Percentiles rank a stretch among this genome's conserved stretches.
Evolutionary conservation across 1,140 invertebrate genomes (phyloP).

Genomic region (Chironomus tepperi): DNA sequence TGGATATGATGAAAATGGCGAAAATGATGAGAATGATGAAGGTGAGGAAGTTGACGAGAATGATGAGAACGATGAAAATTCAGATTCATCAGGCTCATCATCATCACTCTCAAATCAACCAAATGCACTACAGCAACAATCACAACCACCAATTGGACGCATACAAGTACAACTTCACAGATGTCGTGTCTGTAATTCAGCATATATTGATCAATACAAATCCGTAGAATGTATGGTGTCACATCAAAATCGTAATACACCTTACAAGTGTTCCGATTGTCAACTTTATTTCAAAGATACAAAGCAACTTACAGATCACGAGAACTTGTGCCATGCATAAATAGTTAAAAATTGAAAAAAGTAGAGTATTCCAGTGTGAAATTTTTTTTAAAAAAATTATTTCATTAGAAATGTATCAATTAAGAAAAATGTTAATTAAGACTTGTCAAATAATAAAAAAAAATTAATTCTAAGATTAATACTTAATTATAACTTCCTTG

Average conservation of each 20-base stretch:
- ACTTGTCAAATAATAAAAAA: not conserved
- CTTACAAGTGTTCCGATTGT: slow-evolving; percentile 26
- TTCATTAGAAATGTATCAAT: not conserved
- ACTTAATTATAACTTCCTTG: not conserved
- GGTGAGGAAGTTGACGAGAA: slow-evolving; percentile 24
- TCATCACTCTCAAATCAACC: slow-evolving; percentile 30
- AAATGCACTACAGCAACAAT: not conserved
- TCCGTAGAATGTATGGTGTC: slow-evolving; percentile 14
- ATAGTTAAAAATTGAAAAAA: not conserved
- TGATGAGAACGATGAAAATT: slow-evolving; percentile 25
- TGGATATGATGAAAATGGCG: slow-evolving; percentile 20
- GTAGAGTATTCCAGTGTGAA: not conserved
- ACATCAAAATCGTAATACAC: slow-evolving; percentile 17
- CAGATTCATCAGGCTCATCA: slow-evolving; percentile 31
- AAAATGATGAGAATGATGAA: slow-evolving; percentile 24
- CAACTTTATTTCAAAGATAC: slow-evolving; percentile 24
- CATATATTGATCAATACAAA: slow-evolving; percentile 2
- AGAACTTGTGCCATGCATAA: slow-evolving; percentile 26
- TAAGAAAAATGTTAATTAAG: slow-evolving; percentile 13
- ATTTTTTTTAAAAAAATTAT: not conserved
- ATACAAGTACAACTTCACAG: slow-evolving; percentile 23
- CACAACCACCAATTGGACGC: not conserved
- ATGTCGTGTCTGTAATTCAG: slow-evolving; percentile 1
- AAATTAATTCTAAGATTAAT: not conserved
- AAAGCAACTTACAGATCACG: slow-evolving; percentile 25